Base-by-base conservation (phyloP, 2,888 invertebrate genomes). In the Polydrusus cervinus region DNA sequence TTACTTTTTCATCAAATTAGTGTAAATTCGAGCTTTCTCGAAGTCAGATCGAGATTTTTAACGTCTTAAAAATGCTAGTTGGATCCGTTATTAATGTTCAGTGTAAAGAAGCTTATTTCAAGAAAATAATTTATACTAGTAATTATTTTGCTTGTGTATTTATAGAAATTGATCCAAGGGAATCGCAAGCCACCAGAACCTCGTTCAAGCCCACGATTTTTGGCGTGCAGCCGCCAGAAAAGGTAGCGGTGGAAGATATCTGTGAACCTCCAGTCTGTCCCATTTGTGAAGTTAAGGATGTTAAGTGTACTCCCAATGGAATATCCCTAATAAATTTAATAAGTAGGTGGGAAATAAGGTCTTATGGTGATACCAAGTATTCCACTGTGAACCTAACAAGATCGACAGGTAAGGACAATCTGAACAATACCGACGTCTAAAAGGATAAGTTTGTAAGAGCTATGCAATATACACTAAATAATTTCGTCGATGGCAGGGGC, bases 211-310 rank as follows among this genome's bases (percentile, higher is more conserved):
- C 80, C 16, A 80, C 78, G 1, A 76, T 90, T 20, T 92, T 90
- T 81, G 93, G 93, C 1, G 88, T 90, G 72, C 87, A 88, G 60
- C 90, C 92, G n/a, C 93, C 93, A 0, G 89, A 89, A 69, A 88
- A 89, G 79, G 88, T 89, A 38, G 89, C 90, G 71, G 13, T 68
- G 73, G 90, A 91, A 62, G 90, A 91, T 80, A 87, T 92, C 13
- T 93, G 93, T 81, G 90, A 90, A 3, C 89, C 91, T 0, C 89
- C 89, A 34, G 86, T 88, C 14, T 93, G 93, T 81, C 90, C 90
- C 14, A 89, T 91, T 78, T 93, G 93, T 83, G 89, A 91, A 5
- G 60, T 85, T 87, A 72, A 89, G 89, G 80, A 88, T 89, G 67
- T 86, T 86, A 89, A 89, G 76, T 92, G 92, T 83, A 89, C 89